phyloP scores from a whole-genome alignment of 2,888 invertebrate species.

The Andrena bicolor region DNA sequence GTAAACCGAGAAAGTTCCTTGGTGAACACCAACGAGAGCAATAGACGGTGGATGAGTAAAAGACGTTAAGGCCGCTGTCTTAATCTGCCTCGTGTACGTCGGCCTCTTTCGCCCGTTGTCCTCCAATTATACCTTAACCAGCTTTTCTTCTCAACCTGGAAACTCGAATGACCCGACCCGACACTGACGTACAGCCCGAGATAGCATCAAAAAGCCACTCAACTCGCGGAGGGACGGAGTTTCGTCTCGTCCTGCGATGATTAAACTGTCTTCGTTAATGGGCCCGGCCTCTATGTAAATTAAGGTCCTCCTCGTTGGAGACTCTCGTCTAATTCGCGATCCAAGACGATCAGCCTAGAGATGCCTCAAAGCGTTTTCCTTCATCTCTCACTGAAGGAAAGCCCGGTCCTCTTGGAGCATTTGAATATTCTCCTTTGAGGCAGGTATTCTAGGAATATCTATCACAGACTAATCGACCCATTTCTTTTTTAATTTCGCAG shows the following conservation, averaged over 20 bases:
- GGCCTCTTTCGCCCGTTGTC: slow-evolving; percentile 32
- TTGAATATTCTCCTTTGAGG: not conserved
- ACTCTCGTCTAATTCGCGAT: slow-evolving; percentile 14
- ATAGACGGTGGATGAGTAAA: slow-evolving; percentile 54
- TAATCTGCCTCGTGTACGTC: slow-evolving; percentile 55
- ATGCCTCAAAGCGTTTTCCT: slow-evolving; percentile 5
- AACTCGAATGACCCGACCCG: slow-evolving; percentile 40
- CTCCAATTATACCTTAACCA: slow-evolving; percentile 60
- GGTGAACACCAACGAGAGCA: slow-evolving; percentile 57
- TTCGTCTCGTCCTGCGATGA: slow-evolving; percentile 31
- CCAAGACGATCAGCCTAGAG: slow-evolving; percentile 4
- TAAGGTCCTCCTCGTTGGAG: slow-evolving; percentile 3
- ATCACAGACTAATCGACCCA: not conserved
- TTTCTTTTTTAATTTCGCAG: not conserved
- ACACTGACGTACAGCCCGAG: slow-evolving; percentile 42
- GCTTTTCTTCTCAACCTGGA: slow-evolving; percentile 51
- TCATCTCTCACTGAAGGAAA: not conserved
- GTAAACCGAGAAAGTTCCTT: slow-evolving; percentile 73
- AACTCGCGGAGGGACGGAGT: slow-evolving; percentile 11
- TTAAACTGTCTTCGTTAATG: slow-evolving; percentile 46
- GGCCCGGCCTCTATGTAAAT: slow-evolving; percentile 27
- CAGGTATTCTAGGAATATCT: not conserved
- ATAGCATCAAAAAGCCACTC: slow-evolving; percentile 47
- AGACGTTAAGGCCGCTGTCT: slow-evolving; percentile 54
- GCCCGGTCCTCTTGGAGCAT: not conserved